Conservation (phyloP, 2,113 vertebrate species). For the Perca flavescens region DNA sequence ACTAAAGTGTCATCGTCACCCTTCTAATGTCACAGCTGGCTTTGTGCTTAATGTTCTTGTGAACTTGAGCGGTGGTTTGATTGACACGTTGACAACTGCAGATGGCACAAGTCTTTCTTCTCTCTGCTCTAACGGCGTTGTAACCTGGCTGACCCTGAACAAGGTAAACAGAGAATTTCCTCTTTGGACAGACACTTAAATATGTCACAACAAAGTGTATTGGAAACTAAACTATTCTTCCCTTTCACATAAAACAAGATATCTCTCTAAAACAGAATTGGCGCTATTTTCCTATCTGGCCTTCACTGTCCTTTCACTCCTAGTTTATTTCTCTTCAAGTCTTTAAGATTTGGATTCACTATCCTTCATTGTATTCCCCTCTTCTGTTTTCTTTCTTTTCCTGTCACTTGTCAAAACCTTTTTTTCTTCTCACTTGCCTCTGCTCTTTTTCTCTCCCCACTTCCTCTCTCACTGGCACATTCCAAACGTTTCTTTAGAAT, state of each 20-base stretch:
- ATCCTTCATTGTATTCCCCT: slow-evolving; percentile 18
- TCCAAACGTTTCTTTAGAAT: slow-evolving; percentile 13
- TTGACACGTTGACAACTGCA: slow-evolving; percentile 19
- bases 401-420: slow-evolving; percentile 46
- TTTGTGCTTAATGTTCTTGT: slow-evolving; percentile 33
- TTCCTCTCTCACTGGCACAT: not conserved
- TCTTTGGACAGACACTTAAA: slow-evolving; percentile 32
- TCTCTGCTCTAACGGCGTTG: not conserved
- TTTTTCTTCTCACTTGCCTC: slow-evolving; percentile 1
- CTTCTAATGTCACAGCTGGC: slow-evolving; percentile 18
- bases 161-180: slow-evolving; percentile 17
- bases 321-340: slow-evolving; percentile 9
- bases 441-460: slow-evolving; percentile 14
- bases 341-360: slow-evolving; percentile 30
- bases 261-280: slow-evolving; percentile 29
- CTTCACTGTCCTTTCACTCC: slow-evolving; percentile 22
- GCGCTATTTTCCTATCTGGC: slow-evolving; percentile 14
- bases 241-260: slow-evolving; percentile 8
- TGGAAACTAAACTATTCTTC: slow-evolving; percentile 11
- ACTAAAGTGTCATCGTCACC: slow-evolving; percentile 25
- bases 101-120: not conserved
- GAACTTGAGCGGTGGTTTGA: slow-evolving; percentile 15
- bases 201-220: slow-evolving; percentile 26
- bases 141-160: slow-evolving; percentile 23
- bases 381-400: slow-evolving; percentile 29